Conservation (phyloP, 2,113 vertebrate genomes). For the Sylvicapra grimmia region DNA sequence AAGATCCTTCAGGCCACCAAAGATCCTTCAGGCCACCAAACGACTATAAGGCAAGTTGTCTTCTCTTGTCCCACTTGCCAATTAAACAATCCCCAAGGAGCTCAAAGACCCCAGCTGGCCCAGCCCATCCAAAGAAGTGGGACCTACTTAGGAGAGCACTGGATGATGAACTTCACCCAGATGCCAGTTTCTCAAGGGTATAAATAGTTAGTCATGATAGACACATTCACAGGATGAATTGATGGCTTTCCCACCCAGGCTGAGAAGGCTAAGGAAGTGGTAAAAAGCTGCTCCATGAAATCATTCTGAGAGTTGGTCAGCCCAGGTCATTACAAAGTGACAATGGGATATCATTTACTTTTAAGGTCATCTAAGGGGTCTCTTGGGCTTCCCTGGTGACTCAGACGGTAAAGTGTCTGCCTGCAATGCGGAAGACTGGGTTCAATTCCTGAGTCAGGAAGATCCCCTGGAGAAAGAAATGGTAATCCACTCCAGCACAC, state of each 20-base stretch:
- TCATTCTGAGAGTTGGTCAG: background rate
- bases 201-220: background rate
- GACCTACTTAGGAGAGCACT: background rate
- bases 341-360: background rate
- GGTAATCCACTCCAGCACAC: no score
- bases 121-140: background rate
- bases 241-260: background rate
- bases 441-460: no score
- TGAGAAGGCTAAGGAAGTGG: background rate
- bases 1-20: background rate
- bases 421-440: no score
- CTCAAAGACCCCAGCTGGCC: background rate
- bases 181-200: background rate
- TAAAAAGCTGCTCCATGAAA: background rate
- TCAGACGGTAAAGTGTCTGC: no score
- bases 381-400: background rate
- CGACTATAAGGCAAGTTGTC: fast-evolving
- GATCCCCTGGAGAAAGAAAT: no score
- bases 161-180: background rate
- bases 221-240: background rate
- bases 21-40: background rate
- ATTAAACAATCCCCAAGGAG: background rate
- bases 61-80: background rate
- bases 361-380: background rate
- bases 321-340: background rate